Evolutionary conservation across 2,797 vertebrate genomes (phyloP).

Genomic region (Leptatherina wallacei): DNA sequence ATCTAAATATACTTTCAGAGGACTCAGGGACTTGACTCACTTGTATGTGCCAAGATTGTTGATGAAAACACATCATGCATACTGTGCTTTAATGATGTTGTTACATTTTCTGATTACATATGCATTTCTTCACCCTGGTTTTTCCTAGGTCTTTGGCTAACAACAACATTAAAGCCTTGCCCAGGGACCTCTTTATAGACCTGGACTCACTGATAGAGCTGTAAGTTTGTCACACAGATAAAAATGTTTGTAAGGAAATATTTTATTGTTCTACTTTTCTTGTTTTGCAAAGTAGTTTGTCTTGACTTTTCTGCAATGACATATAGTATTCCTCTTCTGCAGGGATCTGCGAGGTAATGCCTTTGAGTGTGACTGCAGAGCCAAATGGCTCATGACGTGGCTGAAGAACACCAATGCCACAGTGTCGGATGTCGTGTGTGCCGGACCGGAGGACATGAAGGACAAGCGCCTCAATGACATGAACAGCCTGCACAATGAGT

Average conservation of each 20-base stretch:
- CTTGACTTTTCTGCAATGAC: constrained; percentile 24
- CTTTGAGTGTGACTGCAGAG: constrained; percentile 97
- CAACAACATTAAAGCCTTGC: constrained; percentile 94
- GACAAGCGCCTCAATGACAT: constrained; percentile 96
- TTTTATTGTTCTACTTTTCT: background rate
- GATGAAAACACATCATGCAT: background rate
- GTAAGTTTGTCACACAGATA: constrained; percentile 82
- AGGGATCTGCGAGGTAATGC: constrained; percentile 97
- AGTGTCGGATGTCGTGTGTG: constrained; percentile 93
- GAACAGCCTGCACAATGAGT: constrained; percentile 92
- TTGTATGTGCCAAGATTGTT: constrained; percentile 86
- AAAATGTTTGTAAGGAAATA: background rate
- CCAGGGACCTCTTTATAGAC: constrained; percentile 93
- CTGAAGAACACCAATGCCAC: constrained; percentile 97
- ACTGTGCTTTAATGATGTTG: background rate
- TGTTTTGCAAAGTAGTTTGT: background rate
- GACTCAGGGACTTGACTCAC: constrained; percentile 95
- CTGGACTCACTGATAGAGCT: constrained; percentile 97
- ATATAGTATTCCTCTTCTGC: constrained; percentile 28
- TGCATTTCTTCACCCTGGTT: constrained; percentile 16
- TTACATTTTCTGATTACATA: background rate
- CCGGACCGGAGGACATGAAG: constrained; percentile 92
- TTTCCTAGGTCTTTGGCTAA: constrained; percentile 92
- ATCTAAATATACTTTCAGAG: constrained; percentile 94
- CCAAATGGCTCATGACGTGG: constrained; percentile 98